phyloP scores from a whole-genome alignment of 2,113 vertebrate genomes.

The Eidolon helvum region DNA sequence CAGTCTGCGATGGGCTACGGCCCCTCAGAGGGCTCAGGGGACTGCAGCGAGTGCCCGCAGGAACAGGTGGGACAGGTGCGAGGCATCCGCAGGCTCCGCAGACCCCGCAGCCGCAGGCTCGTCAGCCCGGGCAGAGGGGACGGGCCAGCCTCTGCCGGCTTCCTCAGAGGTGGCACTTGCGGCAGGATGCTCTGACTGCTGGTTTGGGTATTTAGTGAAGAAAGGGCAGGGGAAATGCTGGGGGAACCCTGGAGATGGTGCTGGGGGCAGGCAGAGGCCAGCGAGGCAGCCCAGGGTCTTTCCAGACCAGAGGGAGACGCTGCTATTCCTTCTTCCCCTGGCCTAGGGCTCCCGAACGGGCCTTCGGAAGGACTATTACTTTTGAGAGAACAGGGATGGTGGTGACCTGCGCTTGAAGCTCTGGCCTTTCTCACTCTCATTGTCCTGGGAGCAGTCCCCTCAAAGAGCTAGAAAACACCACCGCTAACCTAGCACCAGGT shows the following conservation, averaged over 20 bases:
- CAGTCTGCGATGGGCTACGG: not conserved
- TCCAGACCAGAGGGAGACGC: not conserved
- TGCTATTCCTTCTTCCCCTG: not conserved
- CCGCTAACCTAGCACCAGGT: not conserved
- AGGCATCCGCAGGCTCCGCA: not conserved
- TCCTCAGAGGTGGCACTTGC: rapidly evolving
- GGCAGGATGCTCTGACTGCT: not conserved
- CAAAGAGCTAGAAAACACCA: not conserved
- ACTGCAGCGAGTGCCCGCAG: not conserved
- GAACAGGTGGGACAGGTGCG: rapidly evolving
- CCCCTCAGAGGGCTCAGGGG: not conserved
- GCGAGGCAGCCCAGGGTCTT: not conserved
- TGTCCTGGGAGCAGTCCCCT: not conserved
- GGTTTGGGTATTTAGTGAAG: not conserved
- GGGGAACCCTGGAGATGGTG: not conserved
- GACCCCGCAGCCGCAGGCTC: not conserved
- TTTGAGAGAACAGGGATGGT: not conserved
- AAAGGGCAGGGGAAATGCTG: not conserved
- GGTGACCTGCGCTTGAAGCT: no score
- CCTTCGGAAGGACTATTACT: not conserved
- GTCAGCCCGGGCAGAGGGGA: not conserved
- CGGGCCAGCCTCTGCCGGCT: not conserved
- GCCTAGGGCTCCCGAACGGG: not conserved
- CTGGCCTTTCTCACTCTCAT: not conserved
- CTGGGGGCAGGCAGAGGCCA: not conserved